phyloP scores from a whole-genome alignment of 2,888 invertebrate species.

The Nasonia oneida region DNA sequence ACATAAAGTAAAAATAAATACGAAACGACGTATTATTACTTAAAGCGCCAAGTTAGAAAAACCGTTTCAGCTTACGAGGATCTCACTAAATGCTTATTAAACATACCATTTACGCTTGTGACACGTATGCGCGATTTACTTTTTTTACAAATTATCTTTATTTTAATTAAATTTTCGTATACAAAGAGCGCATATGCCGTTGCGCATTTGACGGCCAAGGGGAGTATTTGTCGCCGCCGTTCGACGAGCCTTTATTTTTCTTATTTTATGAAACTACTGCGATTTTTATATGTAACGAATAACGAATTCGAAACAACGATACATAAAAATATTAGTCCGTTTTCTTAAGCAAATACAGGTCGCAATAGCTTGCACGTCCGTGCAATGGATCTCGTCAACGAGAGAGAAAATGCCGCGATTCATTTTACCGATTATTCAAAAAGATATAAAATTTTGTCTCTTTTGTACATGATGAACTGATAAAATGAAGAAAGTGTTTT shows the following conservation, averaged over 20 bases:
- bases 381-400: slow-evolving; percentile 47
- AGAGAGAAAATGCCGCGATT: slow-evolving; percentile 40
- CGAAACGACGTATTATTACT: slow-evolving; percentile 34
- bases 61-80: slow-evolving; percentile 51
- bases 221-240: slow-evolving; percentile 43
- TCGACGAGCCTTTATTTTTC: slow-evolving; percentile 51
- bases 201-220: slow-evolving; percentile 54
- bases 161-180: slow-evolving; percentile 61
- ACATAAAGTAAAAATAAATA: slow-evolving; percentile 51
- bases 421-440: slow-evolving; percentile 14
- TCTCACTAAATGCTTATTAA: slow-evolving; percentile 61
- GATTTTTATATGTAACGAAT: slow-evolving; percentile 45
- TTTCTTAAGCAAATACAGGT: slow-evolving; percentile 55
- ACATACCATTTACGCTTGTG: slow-evolving; percentile 56
- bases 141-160: slow-evolving; percentile 62
- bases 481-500: slow-evolving; percentile 31
- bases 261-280: slow-evolving; percentile 48
- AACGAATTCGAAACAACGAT: slow-evolving; percentile 53
- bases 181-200: slow-evolving; percentile 58
- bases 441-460: slow-evolving; percentile 8
- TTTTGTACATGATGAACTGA: neutral
- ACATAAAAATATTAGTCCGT: slow-evolving; percentile 55
- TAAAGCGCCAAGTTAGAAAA: slow-evolving; percentile 54
- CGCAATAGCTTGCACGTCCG: slow-evolving; percentile 48
- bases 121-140: slow-evolving; percentile 58